Base-by-base conservation (phyloP, 1,140 invertebrate species). In the Papilio aristodemus region DNA sequence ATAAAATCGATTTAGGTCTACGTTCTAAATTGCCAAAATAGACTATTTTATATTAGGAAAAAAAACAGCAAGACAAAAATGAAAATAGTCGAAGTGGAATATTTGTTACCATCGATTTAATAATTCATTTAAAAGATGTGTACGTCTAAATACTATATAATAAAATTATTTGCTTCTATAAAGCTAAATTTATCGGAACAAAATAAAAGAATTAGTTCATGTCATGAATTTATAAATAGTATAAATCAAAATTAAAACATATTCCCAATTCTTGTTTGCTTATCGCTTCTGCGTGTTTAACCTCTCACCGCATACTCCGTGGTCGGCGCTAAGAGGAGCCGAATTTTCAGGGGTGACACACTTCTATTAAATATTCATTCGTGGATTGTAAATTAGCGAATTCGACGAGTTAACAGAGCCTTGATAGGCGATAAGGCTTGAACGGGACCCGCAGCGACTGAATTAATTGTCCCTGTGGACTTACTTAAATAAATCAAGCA, bases 281-380 rank as follows among this genome's bases (percentile, higher is more conserved):
- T 66, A 38, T n/a, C 74, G 58, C 60, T 68, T 77, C 75, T 77
- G 70, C 32, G 4, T 66, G 11, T 68, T 68, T 62, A 63, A 62
- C 39, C 63, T 70, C 62, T 62, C 46, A 57, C 62, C 66, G 38
- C 71, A 67, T 88, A 81, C 32, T 86, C 84, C 79, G 46, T 87
- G 81, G 14, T 68, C 71, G 69, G 69, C 79, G 76, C 67, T 80
- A 79, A 71, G 75, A 70, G 72, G 62, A 80, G 78, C 77, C 77
- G 78, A 86, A 87, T 83, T 86, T 86, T 87, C 83, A 87, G 84
- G 85, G 87, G 80, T 89, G 87, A 87, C 84, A 89, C 83, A 81
- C 76, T 81, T 62, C 67, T 73, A 83, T 87, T 85, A 87, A 89
- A 87, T 87, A 87, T 89, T 86, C 85, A 87, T 87, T 85, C 77